Base-by-base conservation (phyloP, 92 coral and sea anemone species). In the Diadumene lineata region DNA sequence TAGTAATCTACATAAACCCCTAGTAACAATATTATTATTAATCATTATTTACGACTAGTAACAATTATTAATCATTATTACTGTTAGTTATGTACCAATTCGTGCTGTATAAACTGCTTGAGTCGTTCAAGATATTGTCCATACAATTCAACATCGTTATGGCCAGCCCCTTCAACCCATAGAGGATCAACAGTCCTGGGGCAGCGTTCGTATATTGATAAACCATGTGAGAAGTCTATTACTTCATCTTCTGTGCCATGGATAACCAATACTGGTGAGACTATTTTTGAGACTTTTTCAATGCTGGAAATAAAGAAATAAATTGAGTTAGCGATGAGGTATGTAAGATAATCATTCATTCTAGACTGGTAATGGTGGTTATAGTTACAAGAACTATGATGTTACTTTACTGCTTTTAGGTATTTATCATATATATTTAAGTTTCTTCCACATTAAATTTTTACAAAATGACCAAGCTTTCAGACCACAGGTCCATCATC, bases 161-260 rank as follows among this genome's bases (percentile, higher is more conserved):
- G 99, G 13, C 99, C 99, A 13, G 99, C 99, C 73, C 99, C 99
- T 31, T 96, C 99, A 1, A 96, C 99, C 99, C 99, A 96, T 0
- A 96, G 78, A 18, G 99, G 99, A 21, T 96, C 97, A 19, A 96
- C 99, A 11, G 92, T 81, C 21, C 99, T 85, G 50, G 99, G 99
- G 66, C 97, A 96, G 73, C 99, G 89, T 76, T 96, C 99, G 34
- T 88, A 96, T 58, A 96, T 96, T 48, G 99, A 89, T 53, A 96
- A 66, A 23, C 99, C 99, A 82, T 96, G 99, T 0, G 99, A 96
- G 83, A 96, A 92, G 75, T 96, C 99, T 74, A 96, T 92, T 19
- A 96, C 99, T 84, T 96, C 99, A 72, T 96, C 99, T 69, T 96
- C 99, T 25, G 99, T 96, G 13, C 99, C 99, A 70, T 96, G 99